Conservation (phyloP, 2,113 vertebrate genomes). For the Elephas maximus region DNA sequence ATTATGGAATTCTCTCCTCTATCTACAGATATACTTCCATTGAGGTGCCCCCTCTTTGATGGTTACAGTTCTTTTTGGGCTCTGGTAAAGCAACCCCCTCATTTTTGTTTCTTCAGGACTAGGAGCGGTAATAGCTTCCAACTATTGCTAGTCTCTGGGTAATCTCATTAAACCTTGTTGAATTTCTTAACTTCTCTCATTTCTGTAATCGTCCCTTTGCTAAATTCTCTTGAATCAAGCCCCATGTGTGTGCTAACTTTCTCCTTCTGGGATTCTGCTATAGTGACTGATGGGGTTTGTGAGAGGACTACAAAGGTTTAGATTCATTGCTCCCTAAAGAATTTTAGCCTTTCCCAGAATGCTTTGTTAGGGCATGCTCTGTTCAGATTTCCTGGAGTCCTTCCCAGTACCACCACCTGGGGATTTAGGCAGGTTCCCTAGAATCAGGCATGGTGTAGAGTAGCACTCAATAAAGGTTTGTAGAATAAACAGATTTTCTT, state of each 20-base stretch:
- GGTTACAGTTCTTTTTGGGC: background rate
- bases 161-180: background rate
- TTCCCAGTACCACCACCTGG: background rate
- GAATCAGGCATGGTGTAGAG: background rate
- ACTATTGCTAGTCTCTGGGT: background rate
- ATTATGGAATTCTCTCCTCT: background rate
- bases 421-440: background rate
- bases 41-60: background rate
- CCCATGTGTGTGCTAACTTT: background rate
- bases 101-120: background rate
- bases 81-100: background rate
- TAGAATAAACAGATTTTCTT: background rate
- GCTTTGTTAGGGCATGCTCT: background rate
- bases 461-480: background rate
- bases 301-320: background rate
- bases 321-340: background rate
- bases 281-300: background rate
- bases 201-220: background rate
- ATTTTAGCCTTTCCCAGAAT: background rate
- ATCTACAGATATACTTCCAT: background rate
- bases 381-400: background rate
- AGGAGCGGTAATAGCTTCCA: background rate
- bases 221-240: background rate
- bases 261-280: background rate
- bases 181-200: background rate